Conservation (phyloP, 2,113 vertebrate species). For the Agelaius tricolor region DNA sequence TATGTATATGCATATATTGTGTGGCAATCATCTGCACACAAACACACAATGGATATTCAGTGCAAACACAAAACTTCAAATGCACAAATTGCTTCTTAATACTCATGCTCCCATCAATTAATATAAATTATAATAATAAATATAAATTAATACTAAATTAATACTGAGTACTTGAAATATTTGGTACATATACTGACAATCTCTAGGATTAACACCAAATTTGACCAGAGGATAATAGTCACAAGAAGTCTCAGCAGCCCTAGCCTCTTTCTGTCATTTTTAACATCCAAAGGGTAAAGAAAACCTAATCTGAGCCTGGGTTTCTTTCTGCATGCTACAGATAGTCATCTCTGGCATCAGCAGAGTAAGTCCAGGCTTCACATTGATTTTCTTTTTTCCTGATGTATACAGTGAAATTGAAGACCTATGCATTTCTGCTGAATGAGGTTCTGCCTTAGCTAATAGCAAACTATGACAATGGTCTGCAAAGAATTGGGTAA, state of each 20-base stretch:
- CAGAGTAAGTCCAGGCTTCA: constrained; percentile 4
- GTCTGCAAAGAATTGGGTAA: background rate
- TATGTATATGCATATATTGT: no score
- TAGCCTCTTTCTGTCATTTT: background rate
- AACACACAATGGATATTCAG: background rate
- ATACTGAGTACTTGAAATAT: background rate
- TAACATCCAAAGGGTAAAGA: background rate
- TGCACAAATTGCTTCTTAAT: background rate
- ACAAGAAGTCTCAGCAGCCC: background rate
- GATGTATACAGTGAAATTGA: constrained; percentile 24
- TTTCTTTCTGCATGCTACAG: background rate
- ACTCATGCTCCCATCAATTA: background rate
- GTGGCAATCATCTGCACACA: background rate
- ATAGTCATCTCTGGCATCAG: constrained; percentile 39
- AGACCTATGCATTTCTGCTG: constrained; percentile 18
- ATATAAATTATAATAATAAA: background rate
- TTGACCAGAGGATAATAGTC: background rate
- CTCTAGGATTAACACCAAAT: background rate
- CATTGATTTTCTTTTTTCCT: constrained; percentile 40
- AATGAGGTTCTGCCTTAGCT: constrained; percentile 23
- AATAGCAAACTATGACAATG: constrained; percentile 2
- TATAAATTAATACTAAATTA: background rate
- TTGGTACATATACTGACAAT: background rate
- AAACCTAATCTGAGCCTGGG: background rate
- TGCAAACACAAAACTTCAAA: background rate